phyloP scores from a whole-genome alignment of 2,797 vertebrate genomes.

The Smutsia temminckii region DNA sequence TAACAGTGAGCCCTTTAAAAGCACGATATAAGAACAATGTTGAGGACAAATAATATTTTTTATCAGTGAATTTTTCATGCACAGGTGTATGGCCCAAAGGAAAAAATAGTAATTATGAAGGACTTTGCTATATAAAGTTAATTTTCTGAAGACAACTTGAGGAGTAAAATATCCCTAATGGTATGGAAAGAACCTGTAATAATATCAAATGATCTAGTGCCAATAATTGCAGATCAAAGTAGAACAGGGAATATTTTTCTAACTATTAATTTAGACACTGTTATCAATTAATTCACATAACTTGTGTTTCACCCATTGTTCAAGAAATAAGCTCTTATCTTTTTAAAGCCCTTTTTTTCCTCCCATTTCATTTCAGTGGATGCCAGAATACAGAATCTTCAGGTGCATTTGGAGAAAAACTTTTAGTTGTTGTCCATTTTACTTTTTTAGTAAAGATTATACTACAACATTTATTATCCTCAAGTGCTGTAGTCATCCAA shows the following conservation, averaged over 20 bases:
- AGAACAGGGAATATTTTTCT: neutral
- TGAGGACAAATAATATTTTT: neutral
- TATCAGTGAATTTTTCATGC: neutral
- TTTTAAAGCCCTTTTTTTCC: neutral
- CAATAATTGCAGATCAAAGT: constrained; percentile 26
- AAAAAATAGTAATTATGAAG: constrained; percentile 27
- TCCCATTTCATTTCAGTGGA: neutral
- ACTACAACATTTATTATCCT: constrained; percentile 1
- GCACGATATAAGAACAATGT: neutral
- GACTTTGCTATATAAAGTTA: neutral
- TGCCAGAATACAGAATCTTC: constrained; percentile 32
- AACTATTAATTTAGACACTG: constrained; percentile 15
- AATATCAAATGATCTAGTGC: constrained; percentile 23
- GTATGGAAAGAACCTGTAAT: constrained; percentile 6
- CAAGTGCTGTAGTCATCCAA: neutral
- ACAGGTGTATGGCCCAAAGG: neutral
- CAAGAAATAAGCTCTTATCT: constrained; percentile 35
- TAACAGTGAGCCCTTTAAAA: neutral
- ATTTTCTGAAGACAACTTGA: constrained; percentile 51
- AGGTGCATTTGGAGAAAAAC: neutral
- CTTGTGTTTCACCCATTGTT: neutral
- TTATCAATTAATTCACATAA: constrained; percentile 38
- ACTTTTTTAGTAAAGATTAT: neutral
- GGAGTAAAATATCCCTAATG: neutral
- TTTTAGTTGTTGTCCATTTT: neutral